These are phyloP conservation scores for Gymnodraco acuticeps DNA, from an alignment of 2,797 vertebrate species.

Conservation along the genomic window DNA sequence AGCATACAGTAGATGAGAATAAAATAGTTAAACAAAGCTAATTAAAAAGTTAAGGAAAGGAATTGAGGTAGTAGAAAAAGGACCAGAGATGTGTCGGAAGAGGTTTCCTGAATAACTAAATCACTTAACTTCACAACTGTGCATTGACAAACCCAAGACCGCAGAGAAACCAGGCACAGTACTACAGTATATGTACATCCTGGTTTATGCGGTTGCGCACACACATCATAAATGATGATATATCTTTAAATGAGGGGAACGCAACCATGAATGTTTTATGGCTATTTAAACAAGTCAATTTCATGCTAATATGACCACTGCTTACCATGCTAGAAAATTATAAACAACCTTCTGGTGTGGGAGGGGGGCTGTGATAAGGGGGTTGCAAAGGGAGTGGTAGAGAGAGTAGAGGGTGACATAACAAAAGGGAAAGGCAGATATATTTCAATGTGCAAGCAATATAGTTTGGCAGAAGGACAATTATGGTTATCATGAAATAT, in stretches of 20 bases:
- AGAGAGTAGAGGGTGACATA: conserved; percentile 12
- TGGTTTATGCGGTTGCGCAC: neutral
- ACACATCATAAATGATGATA: conserved; percentile 59
- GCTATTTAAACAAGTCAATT: conserved; percentile 86
- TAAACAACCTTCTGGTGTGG: conserved; percentile 67
- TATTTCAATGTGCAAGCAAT: neutral
- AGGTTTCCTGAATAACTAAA: conserved; percentile 37
- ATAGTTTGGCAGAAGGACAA: conserved; percentile 24
- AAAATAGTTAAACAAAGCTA: conserved; percentile 61
- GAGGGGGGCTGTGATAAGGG: conserved; percentile 23
- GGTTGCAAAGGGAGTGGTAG: conserved; percentile 22
- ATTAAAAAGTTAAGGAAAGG: conserved; percentile 63
- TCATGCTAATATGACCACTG: conserved; percentile 86
- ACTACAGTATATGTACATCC: neutral
- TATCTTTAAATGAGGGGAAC: conserved; percentile 63
- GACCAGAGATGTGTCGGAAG: conserved; percentile 41
- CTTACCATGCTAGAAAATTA: conserved; percentile 77
- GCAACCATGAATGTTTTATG: conserved; percentile 77
- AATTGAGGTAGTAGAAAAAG: conserved; percentile 12
- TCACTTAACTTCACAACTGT: conserved; percentile 28
- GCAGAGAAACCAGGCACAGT: conserved; percentile 19
- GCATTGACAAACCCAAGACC: neutral
- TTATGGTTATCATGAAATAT: conserved; percentile 26
- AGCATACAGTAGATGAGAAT: conserved; percentile 40
- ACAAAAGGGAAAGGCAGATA: conserved; percentile 18